Percentiles rank a stretch among this genome's conserved stretches.
These are phyloP conservation scores for Ditylenchus weischeri DNA, from an alignment of 2,888 invertebrate species.

Conservation along the genomic window DNA sequence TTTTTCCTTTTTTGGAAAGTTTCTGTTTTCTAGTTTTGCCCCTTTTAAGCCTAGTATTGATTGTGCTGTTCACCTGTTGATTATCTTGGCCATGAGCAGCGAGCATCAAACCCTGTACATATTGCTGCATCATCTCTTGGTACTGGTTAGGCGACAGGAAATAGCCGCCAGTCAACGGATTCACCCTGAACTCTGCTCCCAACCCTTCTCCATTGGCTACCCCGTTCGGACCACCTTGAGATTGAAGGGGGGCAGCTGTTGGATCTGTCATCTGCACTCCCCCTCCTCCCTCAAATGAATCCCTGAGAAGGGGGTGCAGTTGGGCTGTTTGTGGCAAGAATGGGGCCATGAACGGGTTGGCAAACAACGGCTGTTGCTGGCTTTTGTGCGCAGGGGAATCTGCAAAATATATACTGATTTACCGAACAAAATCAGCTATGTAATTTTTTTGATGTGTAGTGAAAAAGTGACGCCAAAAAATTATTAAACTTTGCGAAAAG, in stretches of 20 bases:
- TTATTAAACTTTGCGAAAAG: too few relatives aligned
- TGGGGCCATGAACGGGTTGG: conserved; percentile 56
- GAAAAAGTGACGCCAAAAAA: too few relatives aligned
- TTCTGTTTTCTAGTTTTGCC: too few relatives aligned
- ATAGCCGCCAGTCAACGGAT: conserved; percentile 39
- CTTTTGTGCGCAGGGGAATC: too few relatives aligned
- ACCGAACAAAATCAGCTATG: too few relatives aligned
- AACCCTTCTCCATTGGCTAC: too few relatives aligned
- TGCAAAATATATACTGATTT: too few relatives aligned
- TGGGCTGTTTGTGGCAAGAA: conserved; percentile 44
- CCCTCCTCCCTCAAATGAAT: not conserved
- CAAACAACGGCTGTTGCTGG: conserved; percentile 40
- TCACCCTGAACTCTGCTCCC: conserved; percentile 25
- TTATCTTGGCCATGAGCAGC: conserved; percentile 1
- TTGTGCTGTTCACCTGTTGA: too few relatives aligned
- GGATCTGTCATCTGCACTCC: not conserved
- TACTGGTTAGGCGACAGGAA: conserved; percentile 51
- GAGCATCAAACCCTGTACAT: conserved; percentile 41
- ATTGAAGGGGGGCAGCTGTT: not conserved
- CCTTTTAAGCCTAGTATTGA: too few relatives aligned
- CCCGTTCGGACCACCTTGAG: not conserved
- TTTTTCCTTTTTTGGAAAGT: too few relatives aligned
- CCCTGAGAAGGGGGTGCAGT: not conserved
- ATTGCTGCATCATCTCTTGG: conserved; percentile 58
- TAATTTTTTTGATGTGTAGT: too few relatives aligned